Percentiles rank a stretch among this genome's conserved stretches.
phyloP scores from a whole-genome alignment of 2,888 invertebrate species.

The Cheilosia soror region DNA sequence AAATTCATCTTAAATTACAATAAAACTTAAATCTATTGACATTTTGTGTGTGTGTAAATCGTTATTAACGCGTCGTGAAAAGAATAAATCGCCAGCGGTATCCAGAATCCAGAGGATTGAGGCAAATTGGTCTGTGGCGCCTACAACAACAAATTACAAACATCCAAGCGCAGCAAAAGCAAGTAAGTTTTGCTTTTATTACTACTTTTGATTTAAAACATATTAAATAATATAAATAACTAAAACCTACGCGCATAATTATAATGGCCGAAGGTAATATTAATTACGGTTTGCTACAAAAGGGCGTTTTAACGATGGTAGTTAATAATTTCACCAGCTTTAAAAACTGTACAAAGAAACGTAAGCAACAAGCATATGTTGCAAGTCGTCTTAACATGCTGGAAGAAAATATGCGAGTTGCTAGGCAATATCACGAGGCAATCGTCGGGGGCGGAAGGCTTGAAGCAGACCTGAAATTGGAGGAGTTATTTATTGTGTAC shows the following conservation, averaged over 20 bases:
- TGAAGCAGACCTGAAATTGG: not conserved
- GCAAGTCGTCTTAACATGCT: not conserved
- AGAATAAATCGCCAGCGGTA: too few relatives aligned
- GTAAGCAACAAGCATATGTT: not conserved
- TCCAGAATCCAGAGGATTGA: too few relatives aligned
- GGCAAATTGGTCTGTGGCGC: too few relatives aligned
- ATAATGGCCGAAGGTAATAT: not conserved
- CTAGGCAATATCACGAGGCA: not conserved
- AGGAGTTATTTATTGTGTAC: not conserved
- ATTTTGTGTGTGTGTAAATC: too few relatives aligned
- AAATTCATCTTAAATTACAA: too few relatives aligned
- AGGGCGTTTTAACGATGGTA: not conserved
- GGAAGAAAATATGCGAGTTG: not conserved
- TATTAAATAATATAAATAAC: not conserved
- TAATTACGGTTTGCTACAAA: not conserved
- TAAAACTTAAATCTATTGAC: too few relatives aligned
- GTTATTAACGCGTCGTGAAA: too few relatives aligned
- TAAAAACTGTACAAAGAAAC: not conserved
- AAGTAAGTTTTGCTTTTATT: not conserved
- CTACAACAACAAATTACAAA: not conserved
- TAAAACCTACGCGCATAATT: not conserved
- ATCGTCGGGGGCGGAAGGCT: slow-evolving; percentile 5
- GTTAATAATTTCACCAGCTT: not conserved
- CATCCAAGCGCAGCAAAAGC: not conserved
- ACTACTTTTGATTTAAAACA: not conserved